A percentile compares a stretch with the other conserved stretches of the same genome.
Conservation (phyloP, 2,113 vertebrate genomes). For the Eurystomus gularis region DNA sequence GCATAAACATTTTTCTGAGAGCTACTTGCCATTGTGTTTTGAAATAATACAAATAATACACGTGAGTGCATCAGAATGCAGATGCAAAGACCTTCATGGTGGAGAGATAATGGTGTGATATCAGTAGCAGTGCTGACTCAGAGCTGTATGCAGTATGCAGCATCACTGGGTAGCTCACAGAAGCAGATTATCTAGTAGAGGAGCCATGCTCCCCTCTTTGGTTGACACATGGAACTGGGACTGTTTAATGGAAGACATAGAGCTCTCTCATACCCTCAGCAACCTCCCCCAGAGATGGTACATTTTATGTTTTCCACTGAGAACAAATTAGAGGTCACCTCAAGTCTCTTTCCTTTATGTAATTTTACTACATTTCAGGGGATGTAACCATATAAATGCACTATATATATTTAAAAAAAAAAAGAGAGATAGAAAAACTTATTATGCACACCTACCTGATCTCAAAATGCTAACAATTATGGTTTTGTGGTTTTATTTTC, state of each 20-base stretch:
- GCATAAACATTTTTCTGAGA: not conserved
- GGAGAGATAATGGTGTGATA: not conserved
- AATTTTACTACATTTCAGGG: not conserved
- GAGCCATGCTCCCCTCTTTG: not conserved
- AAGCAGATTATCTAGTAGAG: not conserved
- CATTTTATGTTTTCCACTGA: not conserved
- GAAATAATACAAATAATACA: not conserved
- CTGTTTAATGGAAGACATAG: not conserved
- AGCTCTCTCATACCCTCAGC: not conserved
- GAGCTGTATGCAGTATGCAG: not conserved
- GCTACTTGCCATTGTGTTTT: not conserved
- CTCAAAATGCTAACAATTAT: not conserved
- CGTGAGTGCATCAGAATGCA: not conserved
- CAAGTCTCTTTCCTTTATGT: not conserved
- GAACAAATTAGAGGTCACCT: not conserved
- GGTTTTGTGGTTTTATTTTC: not conserved
- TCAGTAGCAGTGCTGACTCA: not conserved
- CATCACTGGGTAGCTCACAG: not conserved
- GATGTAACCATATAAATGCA: not conserved
- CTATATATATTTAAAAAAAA: not conserved
- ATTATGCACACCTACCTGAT: not conserved
- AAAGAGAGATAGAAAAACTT: not conserved
- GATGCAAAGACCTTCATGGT: not conserved
- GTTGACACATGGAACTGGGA: not conserved
- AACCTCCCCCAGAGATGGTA: not conserved